Conservation (phyloP, 1,140 invertebrate species). For the Hyles euphorbiae region DNA sequence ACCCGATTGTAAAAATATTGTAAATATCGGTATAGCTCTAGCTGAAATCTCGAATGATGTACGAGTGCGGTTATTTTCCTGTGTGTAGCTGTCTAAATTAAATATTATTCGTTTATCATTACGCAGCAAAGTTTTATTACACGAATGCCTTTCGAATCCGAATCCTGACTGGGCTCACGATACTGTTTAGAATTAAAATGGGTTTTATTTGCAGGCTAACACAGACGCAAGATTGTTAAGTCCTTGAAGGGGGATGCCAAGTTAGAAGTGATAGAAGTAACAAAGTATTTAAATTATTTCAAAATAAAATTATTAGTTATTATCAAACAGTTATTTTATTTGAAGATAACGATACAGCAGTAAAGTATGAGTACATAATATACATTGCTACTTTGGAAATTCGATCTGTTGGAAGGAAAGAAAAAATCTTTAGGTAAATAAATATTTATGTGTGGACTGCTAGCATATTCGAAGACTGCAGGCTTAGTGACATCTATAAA, state of each 20-base stretch:
- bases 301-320: constrained; percentile 63
- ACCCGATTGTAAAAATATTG: constrained; percentile 34
- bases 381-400: constrained; percentile 15
- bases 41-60: constrained; percentile 26
- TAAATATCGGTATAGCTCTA: constrained; percentile 38
- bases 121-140: constrained; percentile 25
- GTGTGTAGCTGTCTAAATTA: constrained; percentile 29
- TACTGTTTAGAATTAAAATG: constrained; percentile 25
- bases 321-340: constrained; percentile 45
- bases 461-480: constrained; percentile 33
- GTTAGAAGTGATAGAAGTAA: constrained; percentile 67
- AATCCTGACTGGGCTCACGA: neutral
- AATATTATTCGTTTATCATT: constrained; percentile 31
- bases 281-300: constrained; percentile 72
- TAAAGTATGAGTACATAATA: constrained; percentile 23
- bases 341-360: constrained; percentile 11
- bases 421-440: constrained; percentile 56
- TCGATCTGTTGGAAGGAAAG: constrained; percentile 31
- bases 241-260: constrained; percentile 54
- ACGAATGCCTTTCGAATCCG: constrained; percentile 9
- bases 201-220: constrained; percentile 62
- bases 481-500: constrained; percentile 48
- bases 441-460: constrained; percentile 39
- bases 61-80: constrained; percentile 29
- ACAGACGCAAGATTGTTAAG: constrained; percentile 47